Evolutionary conservation across 2,888 invertebrate species (phyloP).

Genomic region (Netelia melanura): DNA sequence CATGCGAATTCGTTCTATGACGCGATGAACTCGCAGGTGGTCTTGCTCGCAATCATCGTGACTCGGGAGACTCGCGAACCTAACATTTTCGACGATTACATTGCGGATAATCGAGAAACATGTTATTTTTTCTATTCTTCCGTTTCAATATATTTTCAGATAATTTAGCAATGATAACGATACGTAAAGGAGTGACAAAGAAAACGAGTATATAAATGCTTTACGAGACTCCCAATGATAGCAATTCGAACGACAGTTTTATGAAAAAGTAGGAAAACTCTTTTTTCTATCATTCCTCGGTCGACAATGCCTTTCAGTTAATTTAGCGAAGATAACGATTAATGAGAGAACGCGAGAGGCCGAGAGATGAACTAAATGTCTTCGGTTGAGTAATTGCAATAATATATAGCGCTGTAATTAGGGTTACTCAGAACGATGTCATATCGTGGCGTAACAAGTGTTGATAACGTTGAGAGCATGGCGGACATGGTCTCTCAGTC

Average conservation of each 20-base stretch:
- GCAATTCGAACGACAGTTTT: not conserved
- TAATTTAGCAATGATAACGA: not conserved
- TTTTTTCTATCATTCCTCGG: not conserved
- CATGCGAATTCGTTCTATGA: conserved; percentile 24
- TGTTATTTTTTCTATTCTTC: not conserved
- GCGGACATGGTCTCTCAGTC: conserved; percentile 61
- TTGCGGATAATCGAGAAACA: not conserved
- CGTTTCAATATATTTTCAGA: not conserved
- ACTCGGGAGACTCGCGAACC: conserved; percentile 38
- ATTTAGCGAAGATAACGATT: conserved; percentile 43
- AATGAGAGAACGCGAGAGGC: conserved; percentile 29
- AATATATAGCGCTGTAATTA: conserved; percentile 64
- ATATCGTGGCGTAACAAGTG: conserved; percentile 66
- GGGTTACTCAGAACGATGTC: conserved; percentile 51
- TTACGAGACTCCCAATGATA: not conserved
- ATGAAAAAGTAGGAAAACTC: not conserved
- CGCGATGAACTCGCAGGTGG: conserved; percentile 9
- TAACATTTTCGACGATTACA: not conserved
- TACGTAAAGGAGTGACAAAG: not conserved
- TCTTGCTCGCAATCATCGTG: conserved; percentile 49
- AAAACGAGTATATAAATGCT: not conserved
- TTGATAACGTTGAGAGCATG: conserved; percentile 64
- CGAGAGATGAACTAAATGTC: conserved; percentile 46
- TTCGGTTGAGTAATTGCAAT: conserved; percentile 64
- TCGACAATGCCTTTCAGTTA: conserved; percentile 21